These are phyloP conservation scores for Plagiodera versicolora DNA, from an alignment of 2,888 invertebrate species.

Conservation along the genomic window DNA sequence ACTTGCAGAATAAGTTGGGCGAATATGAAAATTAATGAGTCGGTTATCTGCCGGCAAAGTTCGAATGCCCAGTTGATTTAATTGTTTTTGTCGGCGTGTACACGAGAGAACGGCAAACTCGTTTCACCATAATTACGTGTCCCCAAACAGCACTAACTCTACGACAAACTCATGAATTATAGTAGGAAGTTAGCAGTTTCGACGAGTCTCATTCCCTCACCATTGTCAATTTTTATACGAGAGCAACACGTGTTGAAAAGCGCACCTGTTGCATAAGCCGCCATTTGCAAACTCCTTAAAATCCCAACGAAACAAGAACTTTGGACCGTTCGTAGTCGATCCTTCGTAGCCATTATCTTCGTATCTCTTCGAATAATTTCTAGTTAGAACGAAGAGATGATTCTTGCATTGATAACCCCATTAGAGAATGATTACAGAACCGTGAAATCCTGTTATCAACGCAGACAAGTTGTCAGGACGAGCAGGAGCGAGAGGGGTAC, in stretches of 20 bases:
- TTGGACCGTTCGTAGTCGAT: no score
- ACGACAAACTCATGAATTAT: conserved; percentile 2
- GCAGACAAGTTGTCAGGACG: background rate
- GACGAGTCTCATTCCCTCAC: background rate
- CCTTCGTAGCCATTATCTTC: background rate
- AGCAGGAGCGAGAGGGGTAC: no score
- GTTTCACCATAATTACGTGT: conserved; percentile 33
- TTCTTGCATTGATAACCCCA: background rate
- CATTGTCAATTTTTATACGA: no score
- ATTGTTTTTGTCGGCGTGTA: conserved; percentile 36
- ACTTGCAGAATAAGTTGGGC: background rate
- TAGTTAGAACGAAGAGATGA: background rate
- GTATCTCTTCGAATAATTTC: background rate
- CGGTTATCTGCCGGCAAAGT: conserved; percentile 39
- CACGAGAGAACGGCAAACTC: conserved; percentile 35
- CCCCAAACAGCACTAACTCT: conserved; percentile 23
- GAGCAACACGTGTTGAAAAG: background rate
- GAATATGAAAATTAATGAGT: conserved; percentile 35
- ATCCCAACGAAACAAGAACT: no score
- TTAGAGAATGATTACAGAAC: background rate
- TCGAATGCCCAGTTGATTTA: conserved; percentile 39
- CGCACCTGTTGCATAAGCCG: no score
- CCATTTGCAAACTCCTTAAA: no score
- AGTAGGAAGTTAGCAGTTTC: conserved; percentile 5
- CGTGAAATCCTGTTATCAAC: background rate